Conservation (phyloP, 2,888 invertebrate species). For the Archips crataeganus region DNA sequence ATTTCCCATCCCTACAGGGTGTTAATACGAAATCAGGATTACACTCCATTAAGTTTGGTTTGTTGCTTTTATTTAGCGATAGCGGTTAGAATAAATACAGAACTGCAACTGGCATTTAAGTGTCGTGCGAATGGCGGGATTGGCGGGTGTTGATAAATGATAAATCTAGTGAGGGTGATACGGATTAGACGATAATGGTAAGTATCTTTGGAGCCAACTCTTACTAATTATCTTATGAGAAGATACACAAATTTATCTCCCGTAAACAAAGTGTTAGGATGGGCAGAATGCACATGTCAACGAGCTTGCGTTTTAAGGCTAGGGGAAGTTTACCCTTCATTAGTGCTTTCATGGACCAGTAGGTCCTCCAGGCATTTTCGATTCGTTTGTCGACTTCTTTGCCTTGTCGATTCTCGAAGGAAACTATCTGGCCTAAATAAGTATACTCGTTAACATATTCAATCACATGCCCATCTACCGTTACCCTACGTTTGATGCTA, state of each 20-base stretch:
- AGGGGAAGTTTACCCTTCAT: too few relatives aligned
- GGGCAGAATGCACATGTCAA: too few relatives aligned
- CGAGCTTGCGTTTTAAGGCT: too few relatives aligned
- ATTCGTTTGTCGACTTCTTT: too few relatives aligned
- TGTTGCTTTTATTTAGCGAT: constrained; percentile 54
- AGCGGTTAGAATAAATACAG: constrained; percentile 78
- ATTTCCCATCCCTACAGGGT: constrained; percentile 46
- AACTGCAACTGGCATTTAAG: constrained; percentile 71
- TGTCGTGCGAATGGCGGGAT: constrained; percentile 77
- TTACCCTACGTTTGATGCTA: too few relatives aligned
- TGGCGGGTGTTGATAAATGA: constrained; percentile 54
- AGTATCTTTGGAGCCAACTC: background rate
- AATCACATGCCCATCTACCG: too few relatives aligned
- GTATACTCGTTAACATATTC: too few relatives aligned
- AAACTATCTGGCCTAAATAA: too few relatives aligned
- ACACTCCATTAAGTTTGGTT: constrained; percentile 77
- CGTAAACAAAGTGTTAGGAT: background rate
- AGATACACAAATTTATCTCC: background rate
- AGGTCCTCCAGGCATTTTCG: too few relatives aligned
- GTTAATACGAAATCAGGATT: constrained; percentile 78
- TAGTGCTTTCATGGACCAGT: too few relatives aligned
- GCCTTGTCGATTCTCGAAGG: too few relatives aligned
- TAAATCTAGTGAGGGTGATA: constrained; percentile 43
- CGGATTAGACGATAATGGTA: constrained; percentile 3
- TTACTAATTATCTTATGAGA: background rate